Evolutionary conservation across 2,888 invertebrate genomes (phyloP).

Genomic region (Sinopyrophorus schimmeli): DNA sequence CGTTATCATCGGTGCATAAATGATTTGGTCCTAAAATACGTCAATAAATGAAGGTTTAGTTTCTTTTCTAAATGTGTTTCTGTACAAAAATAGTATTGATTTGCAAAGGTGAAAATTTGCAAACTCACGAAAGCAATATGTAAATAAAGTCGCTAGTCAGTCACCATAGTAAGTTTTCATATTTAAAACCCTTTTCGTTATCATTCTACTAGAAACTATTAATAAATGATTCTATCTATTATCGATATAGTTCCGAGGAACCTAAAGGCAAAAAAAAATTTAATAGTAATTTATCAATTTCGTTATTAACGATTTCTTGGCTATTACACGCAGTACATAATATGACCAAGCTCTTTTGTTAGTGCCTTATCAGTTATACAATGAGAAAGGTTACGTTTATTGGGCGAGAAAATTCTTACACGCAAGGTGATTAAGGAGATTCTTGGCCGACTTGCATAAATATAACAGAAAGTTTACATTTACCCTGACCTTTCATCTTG

Average conservation of each 20-base stretch:
- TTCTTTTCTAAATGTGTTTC: too few species aligned
- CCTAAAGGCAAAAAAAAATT: too few species aligned
- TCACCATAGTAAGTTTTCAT: too few species aligned
- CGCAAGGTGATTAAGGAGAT: constrained; percentile 25
- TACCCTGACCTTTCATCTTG: constrained; percentile 20
- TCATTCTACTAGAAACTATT: too few species aligned
- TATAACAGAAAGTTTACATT: constrained; percentile 15
- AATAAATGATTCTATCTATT: too few species aligned
- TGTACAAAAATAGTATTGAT: too few species aligned
- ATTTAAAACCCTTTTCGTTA: too few species aligned
- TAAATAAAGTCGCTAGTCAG: too few species aligned
- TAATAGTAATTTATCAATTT: constrained; percentile 10
- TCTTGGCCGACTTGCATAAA: constrained; percentile 26
- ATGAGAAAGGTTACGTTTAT: constrained; percentile 23
- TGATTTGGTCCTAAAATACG: constrained; percentile 50
- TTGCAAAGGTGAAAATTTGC: too few species aligned
- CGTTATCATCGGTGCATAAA: constrained; percentile 45
- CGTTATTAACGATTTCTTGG: constrained; percentile 6
- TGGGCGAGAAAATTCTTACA: constrained; percentile 25
- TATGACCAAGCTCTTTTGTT: constrained; percentile 13
- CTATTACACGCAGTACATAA: constrained; percentile 17
- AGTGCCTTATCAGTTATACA: constrained; percentile 10
- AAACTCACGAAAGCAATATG: too few species aligned
- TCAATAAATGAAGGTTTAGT: too few species aligned
- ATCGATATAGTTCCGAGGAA: too few species aligned